phyloP scores from a whole-genome alignment of 1,140 invertebrate genomes.

The Macrobrachium nipponense region DNA sequence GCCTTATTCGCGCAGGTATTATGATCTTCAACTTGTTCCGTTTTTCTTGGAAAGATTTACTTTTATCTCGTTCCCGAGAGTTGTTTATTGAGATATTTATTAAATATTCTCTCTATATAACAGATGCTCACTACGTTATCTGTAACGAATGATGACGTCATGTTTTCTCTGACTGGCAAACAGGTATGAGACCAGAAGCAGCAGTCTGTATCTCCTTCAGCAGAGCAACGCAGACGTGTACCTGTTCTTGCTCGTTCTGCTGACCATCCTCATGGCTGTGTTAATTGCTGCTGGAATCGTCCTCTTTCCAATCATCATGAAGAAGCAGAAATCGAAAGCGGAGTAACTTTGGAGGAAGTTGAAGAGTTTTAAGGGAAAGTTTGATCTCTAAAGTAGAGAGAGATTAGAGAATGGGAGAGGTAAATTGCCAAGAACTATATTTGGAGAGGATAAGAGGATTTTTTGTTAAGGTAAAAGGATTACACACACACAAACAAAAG shows the following conservation, averaged over 20 bases:
- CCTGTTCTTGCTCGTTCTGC: constrained; percentile 32
- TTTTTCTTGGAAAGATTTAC: background rate
- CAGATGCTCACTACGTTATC: too few relatives aligned
- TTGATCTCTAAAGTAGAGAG: too few relatives aligned
- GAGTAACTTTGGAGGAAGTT: background rate
- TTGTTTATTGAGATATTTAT: background rate
- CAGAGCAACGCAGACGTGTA: constrained; percentile 39
- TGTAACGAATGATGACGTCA: too few relatives aligned
- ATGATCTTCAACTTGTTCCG: background rate
- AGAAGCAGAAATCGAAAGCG: constrained; percentile 17
- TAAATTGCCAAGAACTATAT: too few relatives aligned
- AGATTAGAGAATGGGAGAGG: too few relatives aligned
- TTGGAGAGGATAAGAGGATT: too few relatives aligned
- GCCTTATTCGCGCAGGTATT: constrained; percentile 5
- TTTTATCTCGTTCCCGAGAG: background rate
- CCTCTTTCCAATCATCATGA: constrained; percentile 8
- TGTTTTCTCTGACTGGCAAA: too few relatives aligned
- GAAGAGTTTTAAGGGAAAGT: background rate
- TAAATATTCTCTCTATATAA: background rate
- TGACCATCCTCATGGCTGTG: background rate
- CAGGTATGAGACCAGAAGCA: background rate
- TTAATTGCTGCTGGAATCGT: constrained; percentile 1
- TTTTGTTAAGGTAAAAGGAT: too few relatives aligned
- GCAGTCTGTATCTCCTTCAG: constrained; percentile 22
- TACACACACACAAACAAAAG: too few relatives aligned